phyloP scores from a whole-genome alignment of 2,797 vertebrate species.

The Jordanella pulchra region DNA sequence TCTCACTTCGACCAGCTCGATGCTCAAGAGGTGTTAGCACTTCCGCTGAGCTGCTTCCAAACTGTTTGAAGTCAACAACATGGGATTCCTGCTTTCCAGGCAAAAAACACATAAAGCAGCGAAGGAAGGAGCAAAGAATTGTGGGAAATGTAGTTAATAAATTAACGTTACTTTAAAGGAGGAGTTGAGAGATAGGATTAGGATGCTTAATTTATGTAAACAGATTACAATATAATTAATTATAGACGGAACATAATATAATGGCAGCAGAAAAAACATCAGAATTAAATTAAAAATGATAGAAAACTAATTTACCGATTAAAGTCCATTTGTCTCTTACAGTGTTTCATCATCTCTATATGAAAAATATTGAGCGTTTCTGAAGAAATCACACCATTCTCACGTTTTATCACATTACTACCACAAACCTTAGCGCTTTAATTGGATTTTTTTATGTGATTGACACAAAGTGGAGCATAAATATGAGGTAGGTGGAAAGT shows the following conservation, averaged over 20 bases:
- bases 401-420: not conserved
- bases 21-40: not conserved
- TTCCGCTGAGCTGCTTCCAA: slow-evolving; percentile 27
- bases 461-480: not conserved
- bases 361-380: too few relatives aligned
- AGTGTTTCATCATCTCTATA: too few relatives aligned
- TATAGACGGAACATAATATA: not conserved
- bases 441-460: not conserved
- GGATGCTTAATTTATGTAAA: not conserved
- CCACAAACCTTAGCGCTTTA: not conserved
- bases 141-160: slow-evolving; percentile 78
- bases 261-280: not conserved
- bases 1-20: not conserved
- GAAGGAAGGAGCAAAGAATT: slow-evolving; percentile 41
- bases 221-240: not conserved
- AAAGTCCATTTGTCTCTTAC: too few relatives aligned
- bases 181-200: not conserved
- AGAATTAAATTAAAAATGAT: not conserved
- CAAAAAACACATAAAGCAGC: slow-evolving; percentile 29
- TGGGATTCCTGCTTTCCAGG: slow-evolving; percentile 41
- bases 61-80: slow-evolving; percentile 47
- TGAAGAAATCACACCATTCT: not conserved
- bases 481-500: not conserved
- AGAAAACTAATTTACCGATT: too few relatives aligned
- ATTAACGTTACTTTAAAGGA: not conserved